phyloP scores from a whole-genome alignment of 2,888 invertebrate genomes.

The Hololepta plana region DNA sequence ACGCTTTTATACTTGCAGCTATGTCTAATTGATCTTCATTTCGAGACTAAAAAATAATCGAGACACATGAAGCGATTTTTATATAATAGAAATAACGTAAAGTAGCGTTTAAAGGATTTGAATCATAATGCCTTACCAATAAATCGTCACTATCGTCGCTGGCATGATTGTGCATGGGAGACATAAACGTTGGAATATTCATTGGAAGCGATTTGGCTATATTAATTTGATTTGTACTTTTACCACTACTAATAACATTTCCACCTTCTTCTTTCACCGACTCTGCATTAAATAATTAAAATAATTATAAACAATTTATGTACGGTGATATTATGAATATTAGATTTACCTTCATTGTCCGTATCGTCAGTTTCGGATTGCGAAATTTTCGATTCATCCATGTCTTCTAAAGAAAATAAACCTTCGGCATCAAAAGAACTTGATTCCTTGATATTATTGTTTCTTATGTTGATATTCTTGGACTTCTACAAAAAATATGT shows the following conservation, averaged over 20 bases:
- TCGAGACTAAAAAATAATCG: conserved; percentile 10
- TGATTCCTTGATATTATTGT: too few relatives aligned
- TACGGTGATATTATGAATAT: too few relatives aligned
- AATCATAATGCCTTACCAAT: conserved; percentile 10
- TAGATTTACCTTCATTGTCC: conserved; percentile 53
- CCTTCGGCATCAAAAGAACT: conserved; percentile 41
- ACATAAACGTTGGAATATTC: conserved; percentile 45
- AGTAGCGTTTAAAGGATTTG: neutral
- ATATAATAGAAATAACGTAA: neutral
- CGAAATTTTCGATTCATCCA: conserved; percentile 34
- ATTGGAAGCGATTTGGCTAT: conserved; percentile 66
- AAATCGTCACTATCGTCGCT: conserved; percentile 30
- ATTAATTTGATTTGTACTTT: too few relatives aligned
- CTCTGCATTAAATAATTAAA: too few relatives aligned
- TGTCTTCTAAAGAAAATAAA: conserved; percentile 62
- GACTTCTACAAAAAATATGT: too few relatives aligned
- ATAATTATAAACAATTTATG: too few relatives aligned
- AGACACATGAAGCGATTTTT: neutral
- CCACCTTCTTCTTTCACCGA: too few relatives aligned
- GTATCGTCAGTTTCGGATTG: conserved; percentile 48
- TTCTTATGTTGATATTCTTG: too few relatives aligned
- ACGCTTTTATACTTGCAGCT: conserved; percentile 80
- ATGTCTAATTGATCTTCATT: conserved; percentile 56
- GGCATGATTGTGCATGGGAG: conserved; percentile 16
- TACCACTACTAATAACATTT: too few relatives aligned